Base-by-base conservation (phyloP, 2,113 vertebrate genomes). In the Dipodomys spectabilis region DNA sequence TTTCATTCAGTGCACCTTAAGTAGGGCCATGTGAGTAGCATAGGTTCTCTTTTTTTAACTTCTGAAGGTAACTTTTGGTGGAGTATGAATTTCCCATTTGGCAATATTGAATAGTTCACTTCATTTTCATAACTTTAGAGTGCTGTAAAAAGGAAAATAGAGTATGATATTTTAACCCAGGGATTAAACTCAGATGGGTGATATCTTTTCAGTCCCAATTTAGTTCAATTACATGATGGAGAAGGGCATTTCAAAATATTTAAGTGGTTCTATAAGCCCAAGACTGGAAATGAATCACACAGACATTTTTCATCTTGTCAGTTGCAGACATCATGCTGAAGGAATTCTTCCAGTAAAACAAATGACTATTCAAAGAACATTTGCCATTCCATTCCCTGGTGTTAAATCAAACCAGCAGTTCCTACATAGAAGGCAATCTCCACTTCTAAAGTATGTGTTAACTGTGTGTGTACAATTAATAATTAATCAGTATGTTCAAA, bases 331-430 rank as follows among this genome's bases (percentile, higher is more conserved):
- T 97, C 97, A 95, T 94, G 85, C 87, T 95, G 32, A 88, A 96
- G 80, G 95, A 95, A 96, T 97, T 92, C 90, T 93, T 92, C 79
- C 18, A 94, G 85, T 77, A 91, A 94, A 95, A 91, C 92, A 95
- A 95, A 83, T 73, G 90, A 35, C 69, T 93, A 9, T 90, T 94
- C 74, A 95, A 79, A 88, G 25, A 90, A 27, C 68, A 82, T 82
- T 90, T 71, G 27, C 72, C 92, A 72, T 88, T 72, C 72, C 74
- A 13, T 57, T 72, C 88, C 67, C 67, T 80, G 53, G 84, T 82
- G 81, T 39, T 72, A 85, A 82, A 64, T 73, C 79, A 86, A 83
- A 90, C 71, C 25, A 86, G 30, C 57, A 86, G 67, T 82, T 18
- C 19, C 71, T 69, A 35, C n/a, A 69, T 67, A 83, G 18, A 87